Base-by-base conservation (phyloP, 2,888 invertebrate genomes). In the Dyspetes luteomarginatus region DNA sequence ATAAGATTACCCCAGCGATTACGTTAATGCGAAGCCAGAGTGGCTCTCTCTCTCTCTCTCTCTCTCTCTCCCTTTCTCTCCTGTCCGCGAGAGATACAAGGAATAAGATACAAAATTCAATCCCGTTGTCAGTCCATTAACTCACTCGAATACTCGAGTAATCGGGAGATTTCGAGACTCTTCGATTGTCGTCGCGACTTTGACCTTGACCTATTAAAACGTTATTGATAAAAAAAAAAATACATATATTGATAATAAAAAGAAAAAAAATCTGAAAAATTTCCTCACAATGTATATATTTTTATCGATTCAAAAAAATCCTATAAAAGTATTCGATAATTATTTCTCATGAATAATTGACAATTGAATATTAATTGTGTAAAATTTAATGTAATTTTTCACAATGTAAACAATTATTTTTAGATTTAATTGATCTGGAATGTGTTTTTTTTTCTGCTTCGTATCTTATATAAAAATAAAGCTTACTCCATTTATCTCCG, bases 1-100 rank as follows among this genome's bases (percentile, higher is more conserved):
- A 78, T 78, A 78, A 78, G 73, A 78, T 73, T 78, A 68, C 36
- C 55, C 43, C 52, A 22, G 19, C 52, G 72, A 71, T 73, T 55
- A 73, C 55, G 55, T 55, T 19, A 52, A 56, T 55, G 48, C 55
- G 68, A 68, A 68, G 30, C 67, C n/a, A n/a, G n/a, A n/a, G n/a
- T n/a, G n/a, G n/a, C n/a, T n/a, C n/a, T n/a, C n/a, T n/a, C n/a
- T n/a, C n/a, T n/a, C n/a, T n/a, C 12, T 56, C 5, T 41, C 60
- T 15, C 30, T 19, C 5, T 12, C 56, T n/a, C 30, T n/a, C 26
- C 19, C 17, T 12, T 28, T 26, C 12, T 41, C 26, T 56, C 30
- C 3, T n/a, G 43, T 15, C 43, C 22, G 9, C 19, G 12, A 4
- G 26, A 1, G 64, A 56, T 7, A 24, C 30, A n/a, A 56, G 26